Base-by-base conservation (phyloP, 2,888 invertebrate genomes). In the Amblyteles armatorius region DNA sequence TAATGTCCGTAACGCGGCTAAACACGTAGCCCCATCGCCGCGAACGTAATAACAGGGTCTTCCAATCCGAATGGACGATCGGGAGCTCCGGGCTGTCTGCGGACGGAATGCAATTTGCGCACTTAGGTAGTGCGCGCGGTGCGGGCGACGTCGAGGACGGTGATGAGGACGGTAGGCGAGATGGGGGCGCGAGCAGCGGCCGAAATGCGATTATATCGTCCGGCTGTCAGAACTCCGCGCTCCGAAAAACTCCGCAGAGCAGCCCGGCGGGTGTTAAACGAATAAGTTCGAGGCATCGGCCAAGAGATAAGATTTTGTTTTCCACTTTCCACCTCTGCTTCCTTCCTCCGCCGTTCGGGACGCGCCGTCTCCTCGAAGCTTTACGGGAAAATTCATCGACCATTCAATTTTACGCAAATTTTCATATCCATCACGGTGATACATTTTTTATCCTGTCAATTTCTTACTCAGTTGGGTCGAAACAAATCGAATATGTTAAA, bases 91-190 rank as follows among this genome's bases (percentile, higher is more conserved):
- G 86, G 87, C 81, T 79, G 83, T 78, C 84, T 81, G 69, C 83
- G 76, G 72, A 83, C 55, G 87, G 85, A 87, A 89, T 88, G 88
- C 85, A 90, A 90, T 90, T 90, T 89, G 78, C 87, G 83, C 82
- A 83, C 83, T 88, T 85, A 85, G 88, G 69, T 86, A 88, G 86
- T 82, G 80, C 84, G 78, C 85, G 36, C 40, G 50, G 33, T 78
- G 16, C 29, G 36, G 74, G 79, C 83, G 84, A 84, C 83, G 84
- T 57, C 78, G 72, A 68, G 13, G 50, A 50, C 52, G 63, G 55
- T 36, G 26, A 44, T 36, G n/a, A 50, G 63, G 69, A 65, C 16
- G 36, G 60, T 19, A 67, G 22, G 52, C 44, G 36, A 16, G 69
- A 48, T 36, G 68, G 48, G 82, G 73, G 67, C 40, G 44, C n/a